Conservation (phyloP, 1,140 invertebrate genomes). For the Battus philenor region DNA sequence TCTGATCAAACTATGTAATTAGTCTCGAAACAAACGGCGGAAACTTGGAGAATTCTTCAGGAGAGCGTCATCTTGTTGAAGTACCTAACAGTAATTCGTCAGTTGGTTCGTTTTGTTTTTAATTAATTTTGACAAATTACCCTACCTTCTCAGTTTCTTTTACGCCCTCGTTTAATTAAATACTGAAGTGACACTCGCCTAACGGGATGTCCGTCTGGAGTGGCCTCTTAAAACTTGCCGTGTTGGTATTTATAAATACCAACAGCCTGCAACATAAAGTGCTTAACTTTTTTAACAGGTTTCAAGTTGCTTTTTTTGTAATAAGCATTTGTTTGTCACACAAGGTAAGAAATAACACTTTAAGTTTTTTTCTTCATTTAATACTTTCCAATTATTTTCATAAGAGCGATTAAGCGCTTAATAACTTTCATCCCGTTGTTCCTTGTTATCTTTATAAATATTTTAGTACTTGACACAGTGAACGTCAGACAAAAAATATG, state of each 20-base stretch:
- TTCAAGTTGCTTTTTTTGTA: constrained; percentile 33
- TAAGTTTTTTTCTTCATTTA: neutral
- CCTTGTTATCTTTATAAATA: too few relatives aligned
- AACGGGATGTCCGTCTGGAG: constrained; percentile 38
- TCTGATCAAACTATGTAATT: constrained; percentile 40
- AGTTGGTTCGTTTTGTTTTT: constrained; percentile 67
- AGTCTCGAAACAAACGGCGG: constrained; percentile 40
- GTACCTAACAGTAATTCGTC: constrained; percentile 50
- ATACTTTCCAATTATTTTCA: constrained; percentile 10
- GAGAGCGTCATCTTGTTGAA: constrained; percentile 52
- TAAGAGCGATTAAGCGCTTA: too few relatives aligned
- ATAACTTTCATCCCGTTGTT: too few relatives aligned
- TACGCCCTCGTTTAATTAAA: constrained; percentile 70
- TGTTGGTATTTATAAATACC: constrained; percentile 21
- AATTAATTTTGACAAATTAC: constrained; percentile 76
- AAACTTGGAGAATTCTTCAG: constrained; percentile 38
- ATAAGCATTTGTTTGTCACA: constrained; percentile 21
- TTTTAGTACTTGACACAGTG: too few relatives aligned
- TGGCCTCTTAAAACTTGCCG: constrained; percentile 22
- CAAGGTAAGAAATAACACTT: neutral
- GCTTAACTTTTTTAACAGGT: constrained; percentile 2
- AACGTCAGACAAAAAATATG: too few relatives aligned
- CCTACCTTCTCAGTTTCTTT: constrained; percentile 68
- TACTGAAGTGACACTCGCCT: constrained; percentile 67
- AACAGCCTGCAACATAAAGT: neutral